phyloP scores from a whole-genome alignment of 2,797 vertebrate species.

The Rhinophrynus dorsalis region DNA sequence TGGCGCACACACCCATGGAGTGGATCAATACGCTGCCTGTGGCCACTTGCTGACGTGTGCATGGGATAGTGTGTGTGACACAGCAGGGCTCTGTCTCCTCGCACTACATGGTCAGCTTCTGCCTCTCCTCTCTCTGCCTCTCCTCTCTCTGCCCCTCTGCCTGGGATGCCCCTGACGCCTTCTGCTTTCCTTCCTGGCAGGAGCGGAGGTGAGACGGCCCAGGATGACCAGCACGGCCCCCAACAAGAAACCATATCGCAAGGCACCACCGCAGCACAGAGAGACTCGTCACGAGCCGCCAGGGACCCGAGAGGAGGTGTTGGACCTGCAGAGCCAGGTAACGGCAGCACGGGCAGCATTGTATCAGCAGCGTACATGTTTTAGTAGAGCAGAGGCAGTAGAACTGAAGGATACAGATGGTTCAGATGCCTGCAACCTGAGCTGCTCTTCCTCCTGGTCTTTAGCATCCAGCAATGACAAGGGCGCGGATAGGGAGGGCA shows the following conservation, averaged over 20 bases:
- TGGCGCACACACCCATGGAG: neutral
- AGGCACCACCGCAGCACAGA: constrained; percentile 93
- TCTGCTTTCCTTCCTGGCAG: constrained; percentile 48
- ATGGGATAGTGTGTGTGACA: constrained; percentile 29
- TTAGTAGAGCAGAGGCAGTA: constrained; percentile 59
- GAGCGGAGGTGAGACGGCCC: constrained; percentile 4
- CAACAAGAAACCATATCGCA: constrained; percentile 92
- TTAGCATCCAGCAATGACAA: constrained; percentile 74
- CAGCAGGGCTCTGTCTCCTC: constrained; percentile 11
- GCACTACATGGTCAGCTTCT: neutral
- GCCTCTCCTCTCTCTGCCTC: neutral
- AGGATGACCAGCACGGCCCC: constrained; percentile 84
- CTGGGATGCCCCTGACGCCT: constrained; percentile 47
- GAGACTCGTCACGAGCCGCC: constrained; percentile 79
- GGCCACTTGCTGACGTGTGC: neutral
- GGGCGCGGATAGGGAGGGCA: constrained; percentile 59
- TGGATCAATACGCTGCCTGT: constrained; percentile 21
- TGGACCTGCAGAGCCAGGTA: constrained; percentile 79
- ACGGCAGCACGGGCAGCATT: constrained; percentile 54
- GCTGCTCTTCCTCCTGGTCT: constrained; percentile 63
- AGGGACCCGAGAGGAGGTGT: constrained; percentile 70
- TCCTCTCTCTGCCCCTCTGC: neutral
- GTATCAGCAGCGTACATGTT: constrained; percentile 55
- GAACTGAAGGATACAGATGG: constrained; percentile 51
- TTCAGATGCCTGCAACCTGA: constrained; percentile 58